Base-by-base conservation (phyloP, 2,797 vertebrate species). In the Eidolon dupreanum region DNA sequence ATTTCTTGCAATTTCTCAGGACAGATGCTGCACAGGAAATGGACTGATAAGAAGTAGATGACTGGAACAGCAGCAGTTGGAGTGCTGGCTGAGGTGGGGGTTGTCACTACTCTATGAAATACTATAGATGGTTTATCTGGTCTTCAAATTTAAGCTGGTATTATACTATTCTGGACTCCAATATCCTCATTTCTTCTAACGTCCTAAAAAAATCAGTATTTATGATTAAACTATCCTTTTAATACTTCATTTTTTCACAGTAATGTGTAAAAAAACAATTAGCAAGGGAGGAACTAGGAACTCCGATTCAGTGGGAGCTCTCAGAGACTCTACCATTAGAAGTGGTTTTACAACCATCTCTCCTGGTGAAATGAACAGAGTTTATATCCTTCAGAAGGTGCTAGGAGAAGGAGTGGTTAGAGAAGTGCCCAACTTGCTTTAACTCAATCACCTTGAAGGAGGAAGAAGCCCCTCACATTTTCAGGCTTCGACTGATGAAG, bases 401-500 rank as follows among this genome's bases (percentile, higher is more conserved):
- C 70, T 8, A 19, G 28, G 49, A 75, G 79, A 61, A 49, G 31
- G 49, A 83, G 57, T n/a, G 65, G 36, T 20, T 90, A 75, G 41
- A 93, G 38, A 85, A 71, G 83, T 70, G 90, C 66, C 75, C 57
- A 59, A 6, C 11, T 11, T 70, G 75, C 71, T 55, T 84, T 79
- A 97, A 73, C 81, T 88, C 70, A 93, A n/a, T 78, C 78, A 77
- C 17, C 36, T 19, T 28, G 66, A 63, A 49, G 82, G 31, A 33
- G 78, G 90, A 1, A 78, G 70, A 88, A 92, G 68, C 24, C 55
- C 46, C 0, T 24, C 24, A 38, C 4, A 51, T n/a, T 93, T 95
- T 49, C 63, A 63, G 13, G 26, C 88, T 85, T 93, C 78, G 16
- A 53, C 0, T 87, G 53, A 88, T 82, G 82, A 97, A 97, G 77